Evolutionary conservation across 2,888 invertebrate genomes (phyloP), one percentile per base, ranked within the genome.

Genomic region (Cremastinae sp.): DNA sequence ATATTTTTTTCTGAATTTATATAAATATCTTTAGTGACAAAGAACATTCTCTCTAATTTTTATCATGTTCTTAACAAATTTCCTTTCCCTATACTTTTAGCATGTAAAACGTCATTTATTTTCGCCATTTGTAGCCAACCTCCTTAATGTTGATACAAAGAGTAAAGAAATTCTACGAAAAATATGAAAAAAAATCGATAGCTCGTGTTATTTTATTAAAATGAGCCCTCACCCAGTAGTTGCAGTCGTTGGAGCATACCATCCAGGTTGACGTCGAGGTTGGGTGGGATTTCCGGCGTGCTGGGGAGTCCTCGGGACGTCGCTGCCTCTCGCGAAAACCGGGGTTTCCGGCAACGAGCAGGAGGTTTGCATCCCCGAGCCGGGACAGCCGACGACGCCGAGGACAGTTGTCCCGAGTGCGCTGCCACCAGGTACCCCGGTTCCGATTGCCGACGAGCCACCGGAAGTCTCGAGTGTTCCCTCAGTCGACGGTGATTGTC

Each of bases 321-420:
- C 96, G 90, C 95, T 89, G 70, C 95, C 95, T 80, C 96, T 92
- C 2, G 96, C 95, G 89, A 96, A 96, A 77, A 96, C 96, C 0
- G 96, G 96, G 0, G 96, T 96, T 91, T 96, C 96, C n/a, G 96
- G 96, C 73, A 96, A 91, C 84, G 96, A 96, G 82, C 96, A 96
- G 0, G 96, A 96, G 2, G 96, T 96, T 89, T 96, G 96, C 89
- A 96, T 90, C 70, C 91, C 90, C 87, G 79, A 91, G 41, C 89
- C 88, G 16, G 86, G 82, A 18, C 75, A 72, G 9, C 77, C 77
- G 3, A 77, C 28, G 28, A 28, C 78, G 74, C 84, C 78, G 16
- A 68, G 94, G 88, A 95, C 95, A 87, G 88, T 61, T 80, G 89
- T 81, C 80, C 87, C 78, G 81, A 88, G 77, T 3, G 95, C 84